Evolutionary conservation across 2,797 vertebrate species (phyloP).

Genomic region (Sebastes itinus): DNA sequence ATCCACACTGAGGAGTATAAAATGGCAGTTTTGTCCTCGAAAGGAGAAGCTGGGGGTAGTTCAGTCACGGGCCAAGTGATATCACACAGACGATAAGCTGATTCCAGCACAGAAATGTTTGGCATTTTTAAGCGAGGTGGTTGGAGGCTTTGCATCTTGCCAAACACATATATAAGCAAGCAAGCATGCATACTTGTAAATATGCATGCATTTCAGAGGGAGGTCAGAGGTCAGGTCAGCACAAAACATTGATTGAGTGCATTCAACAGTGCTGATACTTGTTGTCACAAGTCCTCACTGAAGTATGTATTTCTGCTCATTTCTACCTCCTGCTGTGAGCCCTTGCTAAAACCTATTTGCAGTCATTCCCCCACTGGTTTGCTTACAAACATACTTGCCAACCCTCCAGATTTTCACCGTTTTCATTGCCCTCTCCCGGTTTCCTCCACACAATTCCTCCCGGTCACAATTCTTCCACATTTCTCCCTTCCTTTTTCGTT

Average conservation of each 20-base stretch:
- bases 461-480: too few species aligned
- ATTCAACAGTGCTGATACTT: not conserved
- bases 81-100: slow-evolving; percentile 27
- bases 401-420: too few species aligned
- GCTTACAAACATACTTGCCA: not conserved
- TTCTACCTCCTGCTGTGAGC: not conserved
- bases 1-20: slow-evolving; percentile 75
- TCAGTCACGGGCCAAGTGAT: slow-evolving; percentile 55
- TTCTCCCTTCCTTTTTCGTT: too few species aligned
- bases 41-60: slow-evolving; percentile 37
- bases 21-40: slow-evolving; percentile 76
- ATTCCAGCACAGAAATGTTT: slow-evolving; percentile 12
- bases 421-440: too few species aligned
- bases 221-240: slow-evolving; percentile 9
- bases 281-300: not conserved
- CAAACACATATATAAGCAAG: not conserved
- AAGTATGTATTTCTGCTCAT: not conserved
- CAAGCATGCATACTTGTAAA: not conserved
- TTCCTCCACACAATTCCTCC: too few species aligned
- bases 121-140: not conserved
- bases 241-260: not conserved
- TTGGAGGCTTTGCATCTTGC: not conserved
- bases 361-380: not conserved
- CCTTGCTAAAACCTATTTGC: slow-evolving; percentile 1
- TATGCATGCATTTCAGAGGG: not conserved